phyloP scores from a whole-genome alignment of 2,888 invertebrate genomes.

The Sinhomidia bicolor region DNA sequence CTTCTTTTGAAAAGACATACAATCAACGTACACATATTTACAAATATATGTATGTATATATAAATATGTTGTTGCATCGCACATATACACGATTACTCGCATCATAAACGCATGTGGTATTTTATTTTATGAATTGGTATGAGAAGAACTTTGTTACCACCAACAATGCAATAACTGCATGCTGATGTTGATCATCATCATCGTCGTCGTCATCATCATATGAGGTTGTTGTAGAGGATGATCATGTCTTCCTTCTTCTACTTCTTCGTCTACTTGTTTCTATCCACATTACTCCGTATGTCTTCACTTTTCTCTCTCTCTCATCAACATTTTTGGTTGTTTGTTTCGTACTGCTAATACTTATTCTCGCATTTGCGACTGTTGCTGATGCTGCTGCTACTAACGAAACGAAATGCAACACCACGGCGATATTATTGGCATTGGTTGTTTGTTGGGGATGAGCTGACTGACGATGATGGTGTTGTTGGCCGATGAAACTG shows the following conservation, averaged over 20 bases:
- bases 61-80: background rate
- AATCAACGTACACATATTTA: no score
- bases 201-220: no score
- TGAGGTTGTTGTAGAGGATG: background rate
- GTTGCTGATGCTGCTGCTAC: no score
- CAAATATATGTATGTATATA: background rate
- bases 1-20: no score
- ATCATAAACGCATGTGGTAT: background rate
- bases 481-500: conserved; percentile 30
- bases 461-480: no score
- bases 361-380: background rate
- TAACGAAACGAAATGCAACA: background rate
- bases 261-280: background rate
- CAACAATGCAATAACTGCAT: conserved; percentile 22
- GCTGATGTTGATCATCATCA: background rate
- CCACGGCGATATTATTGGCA: conserved; percentile 29
- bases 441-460: background rate
- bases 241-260: background rate
- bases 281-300: background rate
- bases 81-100: background rate
- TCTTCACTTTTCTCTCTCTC: no score
- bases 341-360: background rate
- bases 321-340: conserved; percentile 23
- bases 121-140: background rate
- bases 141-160: background rate